Evolutionary conservation across 2,797 vertebrate species (phyloP).

Genomic region (Gambelia wislizenii): DNA sequence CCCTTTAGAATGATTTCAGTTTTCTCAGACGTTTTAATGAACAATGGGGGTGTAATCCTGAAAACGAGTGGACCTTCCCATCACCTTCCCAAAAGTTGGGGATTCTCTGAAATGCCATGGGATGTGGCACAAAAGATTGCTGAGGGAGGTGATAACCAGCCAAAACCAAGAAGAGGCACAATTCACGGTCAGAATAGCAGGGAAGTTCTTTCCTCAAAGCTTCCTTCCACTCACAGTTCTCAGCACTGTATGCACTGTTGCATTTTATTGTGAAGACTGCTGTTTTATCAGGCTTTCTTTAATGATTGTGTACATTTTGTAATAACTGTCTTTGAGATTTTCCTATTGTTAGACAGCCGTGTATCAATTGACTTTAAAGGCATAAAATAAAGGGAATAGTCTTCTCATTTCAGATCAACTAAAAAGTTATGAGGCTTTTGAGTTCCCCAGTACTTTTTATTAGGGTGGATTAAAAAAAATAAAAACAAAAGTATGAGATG

Average conservation of each 20-base stretch:
- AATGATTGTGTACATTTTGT: neutral
- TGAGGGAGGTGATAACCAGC: neutral
- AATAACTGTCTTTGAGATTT: neutral
- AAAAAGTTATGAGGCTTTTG: neutral
- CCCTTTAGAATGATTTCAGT: neutral
- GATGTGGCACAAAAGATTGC: neutral
- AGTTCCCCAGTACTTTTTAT: neutral
- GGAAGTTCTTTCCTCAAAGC: neutral
- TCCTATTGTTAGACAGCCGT: neutral
- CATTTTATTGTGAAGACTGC: neutral
- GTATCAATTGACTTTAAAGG: neutral
- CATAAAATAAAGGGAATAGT: neutral
- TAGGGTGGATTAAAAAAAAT: neutral
- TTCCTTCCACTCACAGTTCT: neutral
- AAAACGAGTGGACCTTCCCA: neutral
- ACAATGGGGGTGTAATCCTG: neutral
- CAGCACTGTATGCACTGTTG: no score
- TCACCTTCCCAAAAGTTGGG: neutral
- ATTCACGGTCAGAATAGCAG: neutral
- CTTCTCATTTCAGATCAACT: neutral
- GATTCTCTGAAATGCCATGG: neutral
- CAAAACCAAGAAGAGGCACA: neutral
- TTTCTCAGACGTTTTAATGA: neutral
- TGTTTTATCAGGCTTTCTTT: neutral
- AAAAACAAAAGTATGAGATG: no score